Evolutionary conservation across 2,113 vertebrate species (phyloP).

Genomic region (Notechis scutatus): DNA sequence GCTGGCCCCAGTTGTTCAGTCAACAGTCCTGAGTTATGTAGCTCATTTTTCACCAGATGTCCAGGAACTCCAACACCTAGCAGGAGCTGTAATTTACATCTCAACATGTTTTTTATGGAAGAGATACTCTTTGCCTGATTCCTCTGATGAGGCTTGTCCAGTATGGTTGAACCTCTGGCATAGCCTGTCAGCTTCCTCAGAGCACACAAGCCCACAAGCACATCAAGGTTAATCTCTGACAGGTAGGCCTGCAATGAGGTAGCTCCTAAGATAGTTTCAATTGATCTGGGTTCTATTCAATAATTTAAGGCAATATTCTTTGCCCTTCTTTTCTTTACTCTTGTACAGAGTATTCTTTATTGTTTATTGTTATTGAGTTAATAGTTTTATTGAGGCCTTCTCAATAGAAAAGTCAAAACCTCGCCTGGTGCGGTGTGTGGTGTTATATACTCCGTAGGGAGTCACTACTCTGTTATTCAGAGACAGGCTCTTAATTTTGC

Average conservation of each 20-base stretch:
- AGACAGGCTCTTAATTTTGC: slow-evolving; percentile 64
- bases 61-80: background rate
- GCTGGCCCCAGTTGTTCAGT: background rate
- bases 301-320: background rate
- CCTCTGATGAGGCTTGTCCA: background rate
- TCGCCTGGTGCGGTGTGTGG: background rate
- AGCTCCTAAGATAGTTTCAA: background rate
- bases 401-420: slow-evolving; percentile 39
- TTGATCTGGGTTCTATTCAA: background rate
- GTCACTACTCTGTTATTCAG: slow-evolving; percentile 63
- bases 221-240: background rate
- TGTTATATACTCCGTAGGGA: slow-evolving; percentile 59
- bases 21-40: background rate
- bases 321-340: background rate
- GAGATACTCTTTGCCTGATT: background rate
- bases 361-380: slow-evolving; percentile 22
- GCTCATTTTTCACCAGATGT: background rate
- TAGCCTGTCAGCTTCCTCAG: background rate
- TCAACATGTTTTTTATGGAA: background rate
- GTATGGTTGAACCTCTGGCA: background rate
- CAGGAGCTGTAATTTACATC: background rate
- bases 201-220: background rate
- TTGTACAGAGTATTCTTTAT: background rate
- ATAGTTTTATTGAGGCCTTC: slow-evolving; percentile 40
- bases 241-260: background rate